These are phyloP conservation scores for Phalera bucephala DNA, from an alignment of 2,888 invertebrate genomes.

Conservation along the genomic window DNA sequence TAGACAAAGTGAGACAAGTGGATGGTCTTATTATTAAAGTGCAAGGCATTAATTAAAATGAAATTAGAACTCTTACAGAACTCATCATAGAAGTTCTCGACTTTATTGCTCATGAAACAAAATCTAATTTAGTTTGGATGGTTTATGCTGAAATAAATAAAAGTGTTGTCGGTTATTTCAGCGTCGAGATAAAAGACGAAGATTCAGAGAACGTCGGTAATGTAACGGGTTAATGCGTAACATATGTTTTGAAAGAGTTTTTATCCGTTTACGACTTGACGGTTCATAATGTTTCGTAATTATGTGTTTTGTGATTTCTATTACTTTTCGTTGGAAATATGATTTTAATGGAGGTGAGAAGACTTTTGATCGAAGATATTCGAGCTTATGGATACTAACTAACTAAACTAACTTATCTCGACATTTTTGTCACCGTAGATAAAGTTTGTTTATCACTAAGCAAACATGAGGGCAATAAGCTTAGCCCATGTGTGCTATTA, in stretches of 20 bases:
- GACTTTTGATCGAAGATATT: no score
- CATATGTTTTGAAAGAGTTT: slow-evolving; percentile 21
- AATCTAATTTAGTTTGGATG: slow-evolving; percentile 10
- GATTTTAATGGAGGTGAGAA: no score
- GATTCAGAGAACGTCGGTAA: slow-evolving; percentile 17
- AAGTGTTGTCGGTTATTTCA: slow-evolving; percentile 16
- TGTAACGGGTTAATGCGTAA: slow-evolving; percentile 14
- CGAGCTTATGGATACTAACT: no score
- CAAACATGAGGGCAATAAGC: no score
- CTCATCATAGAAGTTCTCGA: slow-evolving; percentile 7
- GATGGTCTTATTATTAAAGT: slow-evolving; percentile 41
- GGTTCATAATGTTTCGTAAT: slow-evolving; percentile 7
- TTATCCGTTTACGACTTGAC: slow-evolving; percentile 9
- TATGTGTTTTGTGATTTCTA: not conserved
- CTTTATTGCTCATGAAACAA: not conserved
- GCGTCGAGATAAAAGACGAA: slow-evolving; percentile 12
- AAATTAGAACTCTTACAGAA: slow-evolving; percentile 31
- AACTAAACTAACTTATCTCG: no score
- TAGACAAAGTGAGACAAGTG: slow-evolving; percentile 42
- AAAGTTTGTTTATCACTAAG: no score
- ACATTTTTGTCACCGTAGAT: no score
- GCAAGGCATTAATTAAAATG: slow-evolving; percentile 46
- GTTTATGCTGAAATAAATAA: slow-evolving; percentile 20
- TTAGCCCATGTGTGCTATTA: no score
- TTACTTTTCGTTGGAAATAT: no score